These are phyloP conservation scores for Pseudonaja textilis DNA, from an alignment of 2,113 vertebrate genomes.

Conservation along the genomic window DNA sequence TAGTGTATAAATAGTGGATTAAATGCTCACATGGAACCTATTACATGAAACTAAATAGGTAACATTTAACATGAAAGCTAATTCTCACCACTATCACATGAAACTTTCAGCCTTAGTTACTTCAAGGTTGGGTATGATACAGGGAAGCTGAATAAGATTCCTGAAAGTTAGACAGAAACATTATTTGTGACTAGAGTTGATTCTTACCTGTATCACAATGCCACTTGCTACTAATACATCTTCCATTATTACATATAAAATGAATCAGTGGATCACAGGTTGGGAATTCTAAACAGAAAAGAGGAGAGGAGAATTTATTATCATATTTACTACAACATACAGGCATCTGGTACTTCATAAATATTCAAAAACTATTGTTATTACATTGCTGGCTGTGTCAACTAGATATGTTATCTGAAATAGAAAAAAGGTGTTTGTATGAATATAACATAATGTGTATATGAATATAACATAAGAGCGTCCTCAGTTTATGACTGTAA, in stretches of 20 bases:
- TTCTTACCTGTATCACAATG: constrained; percentile 91
- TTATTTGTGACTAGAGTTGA: background rate
- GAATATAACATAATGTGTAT: background rate
- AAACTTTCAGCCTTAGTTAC: background rate
- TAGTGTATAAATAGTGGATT: background rate
- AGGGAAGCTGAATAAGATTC: background rate
- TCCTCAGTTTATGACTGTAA: background rate
- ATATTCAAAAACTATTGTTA: background rate
- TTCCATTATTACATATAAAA: constrained; percentile 90
- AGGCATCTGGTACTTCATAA: background rate
- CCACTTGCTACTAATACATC: constrained; percentile 92
- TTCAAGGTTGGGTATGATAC: background rate
- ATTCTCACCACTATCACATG: background rate
- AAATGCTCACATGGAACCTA: background rate
- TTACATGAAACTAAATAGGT: background rate
- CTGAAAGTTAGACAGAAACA: no score
- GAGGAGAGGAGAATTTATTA: background rate
- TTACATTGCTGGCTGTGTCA: background rate
- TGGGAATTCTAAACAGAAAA: constrained; percentile 80
- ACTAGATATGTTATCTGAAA: background rate
- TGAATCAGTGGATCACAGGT: constrained; percentile 90
- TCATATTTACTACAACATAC: background rate
- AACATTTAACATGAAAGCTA: background rate
- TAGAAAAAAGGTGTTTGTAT: background rate
- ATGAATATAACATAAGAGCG: background rate